Base-by-base conservation (phyloP, 2,888 invertebrate genomes). In the Disparrhopalites patrizii region DNA sequence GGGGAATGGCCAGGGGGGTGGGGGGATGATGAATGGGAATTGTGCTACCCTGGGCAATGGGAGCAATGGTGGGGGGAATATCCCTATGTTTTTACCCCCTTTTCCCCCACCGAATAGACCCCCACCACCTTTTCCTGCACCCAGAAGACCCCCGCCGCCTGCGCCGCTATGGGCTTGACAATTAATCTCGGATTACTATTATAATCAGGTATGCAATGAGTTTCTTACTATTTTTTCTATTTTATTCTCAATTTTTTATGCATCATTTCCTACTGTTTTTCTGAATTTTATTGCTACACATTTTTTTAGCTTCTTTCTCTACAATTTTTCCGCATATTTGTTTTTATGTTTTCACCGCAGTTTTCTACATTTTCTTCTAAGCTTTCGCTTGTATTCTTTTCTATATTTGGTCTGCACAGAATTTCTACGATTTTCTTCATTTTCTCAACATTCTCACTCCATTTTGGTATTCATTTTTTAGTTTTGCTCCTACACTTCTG, bases 121-220 rank as follows among this genome's bases (percentile, higher is more conserved):
- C 30, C 74, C 73, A 15, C 74, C 74, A 3, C 75, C 75, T 27
- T 74, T 74, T 47, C 73, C 74, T 2, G 73, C 73, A 2, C 73
- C 73, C 4, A 55, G 73, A 61, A 56, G 73, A 38, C 73, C 75
- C 15, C 73, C 75, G 18, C 73, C 75, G 25, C 71, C 73, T 36
- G 66, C 71, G 5, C 74, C 74, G 20, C 51, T 65, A 18, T 65
- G 65, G 57, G 31, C 47, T 27, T 63, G 47, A 55, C 63, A 57
- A 57, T 57, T 40, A 27, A 57, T 56, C 36, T 64, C 61, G 63
- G 72, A 71, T 67, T 73, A 69, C 62, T 70, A 68, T 63, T 71
- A 68, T 65, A 68, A 70, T 66, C 72, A 73, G 72, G 72, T 73
- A 67, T 51, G 64, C 25, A 5, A 52, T 8, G 13, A 25, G 20